phyloP scores from a whole-genome alignment of 2,113 vertebrate genomes.

The Piliocolobus tephrosceles region DNA sequence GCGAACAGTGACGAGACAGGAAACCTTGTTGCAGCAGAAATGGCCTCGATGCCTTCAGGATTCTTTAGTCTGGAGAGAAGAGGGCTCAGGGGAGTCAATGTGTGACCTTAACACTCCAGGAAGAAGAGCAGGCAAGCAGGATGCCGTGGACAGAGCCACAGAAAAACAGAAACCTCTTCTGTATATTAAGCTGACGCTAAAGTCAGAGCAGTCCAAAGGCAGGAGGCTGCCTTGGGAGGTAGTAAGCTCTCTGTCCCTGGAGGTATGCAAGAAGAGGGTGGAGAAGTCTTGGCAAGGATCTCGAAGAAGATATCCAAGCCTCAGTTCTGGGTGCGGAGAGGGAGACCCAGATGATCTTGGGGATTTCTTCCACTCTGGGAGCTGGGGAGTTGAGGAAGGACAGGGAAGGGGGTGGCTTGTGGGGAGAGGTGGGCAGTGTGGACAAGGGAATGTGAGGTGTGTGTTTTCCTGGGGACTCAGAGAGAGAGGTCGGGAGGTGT shows the following conservation, averaged over 20 bases:
- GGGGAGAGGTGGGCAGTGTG: not conserved
- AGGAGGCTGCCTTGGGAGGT: conserved; percentile 52
- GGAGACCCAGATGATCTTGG: not conserved
- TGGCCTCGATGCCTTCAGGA: not conserved
- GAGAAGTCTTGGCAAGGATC: not conserved
- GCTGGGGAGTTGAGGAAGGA: not conserved
- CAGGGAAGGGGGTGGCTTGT: not conserved
- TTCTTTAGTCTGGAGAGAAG: not conserved
- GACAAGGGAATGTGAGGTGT: not conserved
- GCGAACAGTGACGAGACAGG: not conserved
- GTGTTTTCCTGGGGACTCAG: not conserved
- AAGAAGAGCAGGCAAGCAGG: not conserved
- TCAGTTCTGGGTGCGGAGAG: not conserved
- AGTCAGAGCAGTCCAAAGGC: conserved; percentile 14
- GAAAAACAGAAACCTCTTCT: not conserved
- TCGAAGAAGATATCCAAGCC: not conserved
- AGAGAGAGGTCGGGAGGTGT: too few relatives aligned
- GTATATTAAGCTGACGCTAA: not conserved
- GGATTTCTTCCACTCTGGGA: not conserved
- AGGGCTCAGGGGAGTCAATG: fast-evolving
- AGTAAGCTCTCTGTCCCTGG: not conserved
- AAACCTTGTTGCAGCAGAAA: not conserved
- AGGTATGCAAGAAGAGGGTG: not conserved
- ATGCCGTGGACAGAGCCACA: not conserved
- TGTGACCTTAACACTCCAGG: not conserved